These are phyloP conservation scores for Aphaenogaster rudis DNA, from an alignment of 1,140 invertebrate genomes.

Conservation along the genomic window DNA sequence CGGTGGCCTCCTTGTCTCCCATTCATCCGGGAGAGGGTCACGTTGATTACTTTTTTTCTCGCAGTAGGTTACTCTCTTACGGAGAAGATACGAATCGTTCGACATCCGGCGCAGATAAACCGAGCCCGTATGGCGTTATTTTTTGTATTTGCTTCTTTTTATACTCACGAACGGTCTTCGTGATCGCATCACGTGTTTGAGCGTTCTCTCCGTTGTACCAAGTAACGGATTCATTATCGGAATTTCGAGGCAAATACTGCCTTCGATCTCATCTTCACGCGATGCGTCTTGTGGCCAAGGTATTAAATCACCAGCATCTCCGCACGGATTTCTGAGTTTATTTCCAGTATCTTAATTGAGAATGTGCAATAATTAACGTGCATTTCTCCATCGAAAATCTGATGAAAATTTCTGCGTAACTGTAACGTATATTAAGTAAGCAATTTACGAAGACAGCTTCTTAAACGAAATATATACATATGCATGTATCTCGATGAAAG, in stretches of 20 bases:
- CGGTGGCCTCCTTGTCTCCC: slow-evolving; percentile 7
- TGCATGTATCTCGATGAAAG: background rate
- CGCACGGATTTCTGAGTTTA: background rate
- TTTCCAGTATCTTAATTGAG: slow-evolving; percentile 24
- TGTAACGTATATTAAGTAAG: slow-evolving; percentile 12
- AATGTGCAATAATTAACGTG: background rate
- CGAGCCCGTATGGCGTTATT: background rate
- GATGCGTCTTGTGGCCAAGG: background rate
- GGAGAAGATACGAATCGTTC: slow-evolving; percentile 19
- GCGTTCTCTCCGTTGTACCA: background rate
- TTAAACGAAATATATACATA: background rate
- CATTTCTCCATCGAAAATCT: slow-evolving; percentile 1
- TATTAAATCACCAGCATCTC: slow-evolving; percentile 1
- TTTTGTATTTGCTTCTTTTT: background rate
- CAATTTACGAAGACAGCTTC: slow-evolving; percentile 10
- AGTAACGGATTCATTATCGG: slow-evolving; percentile 11
- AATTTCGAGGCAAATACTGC: background rate
- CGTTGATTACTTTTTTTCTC: slow-evolving; percentile 44
- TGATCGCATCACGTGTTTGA: slow-evolving; percentile 28
- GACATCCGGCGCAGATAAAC: slow-evolving; percentile 50
- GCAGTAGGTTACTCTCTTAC: background rate
- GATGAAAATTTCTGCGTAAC: slow-evolving; percentile 3
- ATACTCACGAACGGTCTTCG: background rate
- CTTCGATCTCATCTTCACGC: slow-evolving; percentile 17
- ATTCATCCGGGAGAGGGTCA: slow-evolving; percentile 51